Percentiles rank a stretch among this genome's conserved stretches.
Evolutionary conservation across 2,888 invertebrate species (phyloP).

Genomic region (Platycnemis pennipes): DNA sequence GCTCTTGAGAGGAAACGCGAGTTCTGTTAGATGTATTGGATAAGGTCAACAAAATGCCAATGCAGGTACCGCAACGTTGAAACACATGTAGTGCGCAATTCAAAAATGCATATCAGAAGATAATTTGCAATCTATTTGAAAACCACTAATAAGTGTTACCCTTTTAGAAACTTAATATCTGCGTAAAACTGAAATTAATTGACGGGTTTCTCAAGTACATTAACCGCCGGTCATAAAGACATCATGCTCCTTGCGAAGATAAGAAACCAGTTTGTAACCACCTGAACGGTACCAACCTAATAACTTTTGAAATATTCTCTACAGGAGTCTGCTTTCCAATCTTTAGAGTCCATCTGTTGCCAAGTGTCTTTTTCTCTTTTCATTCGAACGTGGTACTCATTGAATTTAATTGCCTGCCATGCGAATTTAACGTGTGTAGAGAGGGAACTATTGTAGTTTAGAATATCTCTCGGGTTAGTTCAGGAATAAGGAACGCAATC

Average conservation of each 20-base stretch:
- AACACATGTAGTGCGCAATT: conserved; percentile 1
- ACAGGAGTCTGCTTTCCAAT: background rate
- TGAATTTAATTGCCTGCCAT: background rate
- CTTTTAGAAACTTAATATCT: conserved; percentile 2
- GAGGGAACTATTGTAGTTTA: background rate
- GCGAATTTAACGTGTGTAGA: background rate
- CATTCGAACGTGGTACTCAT: background rate
- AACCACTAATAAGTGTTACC: conserved; percentile 15
- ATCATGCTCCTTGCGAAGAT: conserved; percentile 14
- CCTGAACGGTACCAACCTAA: background rate
- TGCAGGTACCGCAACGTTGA: background rate
- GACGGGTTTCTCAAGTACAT: conserved; percentile 9
- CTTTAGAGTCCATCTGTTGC: background rate
- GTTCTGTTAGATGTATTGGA: background rate
- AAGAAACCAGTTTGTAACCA: conserved; percentile 25
- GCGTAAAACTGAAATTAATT: conserved; percentile 3
- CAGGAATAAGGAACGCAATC: background rate
- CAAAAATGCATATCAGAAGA: background rate
- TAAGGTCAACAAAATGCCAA: conserved; percentile 25
- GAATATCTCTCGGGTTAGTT: background rate
- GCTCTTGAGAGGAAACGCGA: background rate
- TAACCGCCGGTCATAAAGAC: conserved; percentile 13
- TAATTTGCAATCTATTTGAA: background rate
- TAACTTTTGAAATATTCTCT: background rate
- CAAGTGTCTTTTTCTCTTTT: background rate